Conservation (phyloP, 2,113 vertebrate genomes). For the Tachuris rubrigastra region DNA sequence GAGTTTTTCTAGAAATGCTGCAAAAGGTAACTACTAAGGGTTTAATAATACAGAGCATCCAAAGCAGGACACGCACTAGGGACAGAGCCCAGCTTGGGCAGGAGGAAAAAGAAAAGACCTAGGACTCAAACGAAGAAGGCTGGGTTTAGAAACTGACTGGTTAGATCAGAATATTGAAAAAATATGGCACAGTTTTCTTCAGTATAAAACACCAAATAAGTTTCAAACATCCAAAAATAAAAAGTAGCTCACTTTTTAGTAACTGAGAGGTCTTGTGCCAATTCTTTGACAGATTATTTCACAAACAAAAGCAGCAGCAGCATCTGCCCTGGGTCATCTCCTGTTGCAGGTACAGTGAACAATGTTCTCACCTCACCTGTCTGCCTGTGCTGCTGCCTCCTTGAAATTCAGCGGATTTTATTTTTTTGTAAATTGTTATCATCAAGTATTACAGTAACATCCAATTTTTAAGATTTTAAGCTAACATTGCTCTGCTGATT, state of each 20-base stretch:
- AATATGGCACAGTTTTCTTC: background rate
- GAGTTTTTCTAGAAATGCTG: background rate
- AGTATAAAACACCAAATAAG: background rate
- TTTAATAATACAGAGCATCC: background rate
- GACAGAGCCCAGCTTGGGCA: background rate
- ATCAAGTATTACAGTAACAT: constrained; percentile 1
- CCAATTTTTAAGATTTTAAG: constrained; percentile 47
- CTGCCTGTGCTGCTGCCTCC: background rate
- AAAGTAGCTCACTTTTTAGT: accelerated
- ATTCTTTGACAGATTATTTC: background rate
- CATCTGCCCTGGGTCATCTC: background rate
- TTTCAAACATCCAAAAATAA: background rate
- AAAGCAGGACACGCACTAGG: accelerated
- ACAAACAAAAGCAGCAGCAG: background rate
- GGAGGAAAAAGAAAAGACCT: background rate
- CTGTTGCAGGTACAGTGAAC: background rate
- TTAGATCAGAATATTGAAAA: background rate
- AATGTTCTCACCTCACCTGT: background rate
- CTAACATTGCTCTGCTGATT: constrained; percentile 54
- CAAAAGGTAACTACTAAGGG: too few species aligned
- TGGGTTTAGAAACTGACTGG: background rate
- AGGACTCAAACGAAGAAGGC: background rate
- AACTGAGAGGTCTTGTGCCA: background rate
- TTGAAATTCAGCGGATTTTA: background rate
- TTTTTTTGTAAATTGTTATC: background rate